Percentiles rank a stretch among this genome's conserved stretches.
Evolutionary conservation across 2,113 vertebrate species (phyloP).

Genomic region (Bolborhynchus lineola): DNA sequence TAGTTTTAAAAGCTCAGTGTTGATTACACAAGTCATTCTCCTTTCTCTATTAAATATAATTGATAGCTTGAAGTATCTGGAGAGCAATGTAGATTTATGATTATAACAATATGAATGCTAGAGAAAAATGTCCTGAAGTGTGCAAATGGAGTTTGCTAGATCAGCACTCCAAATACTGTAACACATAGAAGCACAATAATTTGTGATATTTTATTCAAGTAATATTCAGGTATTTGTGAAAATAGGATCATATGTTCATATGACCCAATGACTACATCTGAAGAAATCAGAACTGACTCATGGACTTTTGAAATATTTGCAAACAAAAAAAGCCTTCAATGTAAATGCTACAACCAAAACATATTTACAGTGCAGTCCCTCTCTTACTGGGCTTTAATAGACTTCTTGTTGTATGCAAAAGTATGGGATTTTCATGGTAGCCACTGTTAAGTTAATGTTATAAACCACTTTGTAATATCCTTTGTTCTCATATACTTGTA

Average conservation of each 20-base stretch:
- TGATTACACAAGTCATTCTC: not conserved
- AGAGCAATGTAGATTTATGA: not conserved
- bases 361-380: not conserved
- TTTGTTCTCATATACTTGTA: not conserved
- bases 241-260: not conserved
- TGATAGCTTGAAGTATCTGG: not conserved
- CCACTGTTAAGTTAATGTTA: not conserved
- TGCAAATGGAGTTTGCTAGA: not conserved
- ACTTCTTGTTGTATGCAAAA: not conserved
- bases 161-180: not conserved
- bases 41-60: not conserved
- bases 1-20: not conserved
- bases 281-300: not conserved
- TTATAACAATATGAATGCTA: not conserved
- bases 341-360: not conserved
- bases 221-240: not conserved
- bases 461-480: not conserved
- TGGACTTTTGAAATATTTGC: not conserved
- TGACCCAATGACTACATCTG: not conserved
- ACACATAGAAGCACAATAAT: not conserved
- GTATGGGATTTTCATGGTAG: not conserved
- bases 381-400: not conserved
- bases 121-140: not conserved
- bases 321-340: not conserved
- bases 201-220: not conserved